These are phyloP conservation scores for Campoplex capitator DNA, from an alignment of 2,888 invertebrate species.

Conservation along the genomic window DNA sequence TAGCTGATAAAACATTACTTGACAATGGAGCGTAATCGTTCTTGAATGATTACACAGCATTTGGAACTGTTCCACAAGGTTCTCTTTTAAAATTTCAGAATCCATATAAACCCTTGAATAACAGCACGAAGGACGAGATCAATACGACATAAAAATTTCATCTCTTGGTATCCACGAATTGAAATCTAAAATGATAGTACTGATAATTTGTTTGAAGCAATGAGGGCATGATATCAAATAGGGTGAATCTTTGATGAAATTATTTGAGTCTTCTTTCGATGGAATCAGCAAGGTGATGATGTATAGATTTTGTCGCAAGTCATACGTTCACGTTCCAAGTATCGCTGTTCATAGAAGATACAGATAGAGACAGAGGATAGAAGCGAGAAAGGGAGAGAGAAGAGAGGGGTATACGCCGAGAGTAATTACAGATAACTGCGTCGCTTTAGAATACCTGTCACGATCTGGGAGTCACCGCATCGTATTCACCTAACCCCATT, in stretches of 20 bases:
- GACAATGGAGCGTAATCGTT: no score
- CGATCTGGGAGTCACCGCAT: constrained; percentile 74
- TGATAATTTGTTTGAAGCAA: background rate
- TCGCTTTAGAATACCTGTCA: constrained; percentile 78
- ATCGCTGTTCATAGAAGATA: background rate
- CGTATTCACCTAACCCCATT: constrained; percentile 77
- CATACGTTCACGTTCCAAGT: background rate
- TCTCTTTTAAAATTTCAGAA: no score
- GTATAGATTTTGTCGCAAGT: background rate
- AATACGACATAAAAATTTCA: background rate
- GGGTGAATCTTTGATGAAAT: background rate
- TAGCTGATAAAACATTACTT: no score
- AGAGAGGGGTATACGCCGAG: constrained; percentile 64
- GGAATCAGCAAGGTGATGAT: background rate
- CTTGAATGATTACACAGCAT: no score
- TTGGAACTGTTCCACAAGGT: no score
- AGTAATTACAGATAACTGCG: constrained; percentile 80
- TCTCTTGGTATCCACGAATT: background rate
- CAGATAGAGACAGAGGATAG: constrained; percentile 3
- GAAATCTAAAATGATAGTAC: background rate
- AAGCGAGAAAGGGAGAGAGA: background rate
- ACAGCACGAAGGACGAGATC: background rate
- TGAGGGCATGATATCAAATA: background rate
- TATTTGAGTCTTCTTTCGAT: background rate
- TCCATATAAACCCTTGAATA: no score